phyloP scores from a whole-genome alignment of 2,113 vertebrate genomes.

The Corythaeola cristata region DNA sequence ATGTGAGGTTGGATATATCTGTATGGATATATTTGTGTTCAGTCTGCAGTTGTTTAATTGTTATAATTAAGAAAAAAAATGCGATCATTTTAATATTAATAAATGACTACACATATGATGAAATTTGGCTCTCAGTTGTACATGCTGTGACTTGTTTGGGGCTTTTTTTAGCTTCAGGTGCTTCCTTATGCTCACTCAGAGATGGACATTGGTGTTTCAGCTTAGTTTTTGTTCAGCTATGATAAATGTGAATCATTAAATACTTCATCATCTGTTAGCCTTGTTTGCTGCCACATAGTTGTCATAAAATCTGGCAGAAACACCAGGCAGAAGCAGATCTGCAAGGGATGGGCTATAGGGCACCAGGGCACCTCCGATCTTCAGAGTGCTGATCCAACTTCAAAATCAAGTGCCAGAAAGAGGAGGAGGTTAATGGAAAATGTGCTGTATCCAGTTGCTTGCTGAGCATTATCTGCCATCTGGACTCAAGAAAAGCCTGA shows the following conservation, averaged over 20 bases:
- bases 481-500: not conserved
- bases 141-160: not conserved
- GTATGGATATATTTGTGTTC: not conserved
- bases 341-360: not conserved
- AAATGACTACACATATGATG: not conserved
- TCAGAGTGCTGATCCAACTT: not conserved
- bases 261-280: not conserved
- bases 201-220: not conserved
- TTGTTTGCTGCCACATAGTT: not conserved
- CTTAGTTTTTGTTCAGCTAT: not conserved
- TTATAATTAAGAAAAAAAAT: not conserved
- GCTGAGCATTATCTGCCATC: not conserved
- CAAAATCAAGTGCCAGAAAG: not conserved
- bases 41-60: not conserved
- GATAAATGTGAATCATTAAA: not conserved
- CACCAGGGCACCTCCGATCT: not conserved
- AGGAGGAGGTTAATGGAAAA: not conserved
- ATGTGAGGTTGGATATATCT: not conserved
- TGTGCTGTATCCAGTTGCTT: not conserved
- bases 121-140: not conserved
- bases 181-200: not conserved
- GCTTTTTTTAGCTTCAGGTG: constrained; percentile 9
- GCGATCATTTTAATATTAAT: not conserved
- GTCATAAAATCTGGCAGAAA: not conserved
- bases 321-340: not conserved